These are phyloP conservation scores for Scolopax bukidnonensis DNA, from an alignment of 2,797 vertebrate genomes.

Conservation along the genomic window DNA sequence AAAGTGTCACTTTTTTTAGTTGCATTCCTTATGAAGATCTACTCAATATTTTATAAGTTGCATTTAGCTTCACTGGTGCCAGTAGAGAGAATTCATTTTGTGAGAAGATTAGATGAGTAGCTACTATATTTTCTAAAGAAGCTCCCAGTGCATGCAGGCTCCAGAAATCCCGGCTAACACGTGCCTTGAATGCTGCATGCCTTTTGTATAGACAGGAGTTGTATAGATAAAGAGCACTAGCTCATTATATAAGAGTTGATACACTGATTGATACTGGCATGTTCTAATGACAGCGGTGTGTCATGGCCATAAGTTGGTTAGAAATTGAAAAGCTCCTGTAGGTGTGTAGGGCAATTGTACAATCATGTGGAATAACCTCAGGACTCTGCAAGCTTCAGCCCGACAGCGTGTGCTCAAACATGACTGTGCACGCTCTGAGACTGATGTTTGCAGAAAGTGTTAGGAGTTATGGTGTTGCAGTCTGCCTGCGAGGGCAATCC, in stretches of 20 bases:
- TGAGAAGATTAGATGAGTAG: not conserved
- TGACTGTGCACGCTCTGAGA: fast-evolving
- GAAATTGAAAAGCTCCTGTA: not conserved
- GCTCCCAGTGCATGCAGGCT: not conserved
- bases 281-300: not conserved
- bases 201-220: not conserved
- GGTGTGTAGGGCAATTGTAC: not conserved
- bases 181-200: not conserved
- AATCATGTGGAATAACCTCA: fast-evolving
- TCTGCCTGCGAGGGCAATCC: fast-evolving
- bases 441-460: not conserved
- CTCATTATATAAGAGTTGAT: not conserved
- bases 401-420: fast-evolving
- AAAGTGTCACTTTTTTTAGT: constrained; percentile 51
- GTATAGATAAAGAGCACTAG: fast-evolving
- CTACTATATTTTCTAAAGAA: not conserved
- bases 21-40: constrained; percentile 40
- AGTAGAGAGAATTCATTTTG: constrained; percentile 19
- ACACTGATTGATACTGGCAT: fast-evolving
- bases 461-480: fast-evolving
- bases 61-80: constrained; percentile 47
- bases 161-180: not conserved
- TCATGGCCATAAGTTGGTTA: fast-evolving
- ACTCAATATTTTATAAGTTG: constrained; percentile 43
- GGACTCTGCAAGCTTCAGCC: not conserved